Evolutionary conservation across 2,888 invertebrate genomes (phyloP).

Genomic region (Leptopilina drosophilae): DNA sequence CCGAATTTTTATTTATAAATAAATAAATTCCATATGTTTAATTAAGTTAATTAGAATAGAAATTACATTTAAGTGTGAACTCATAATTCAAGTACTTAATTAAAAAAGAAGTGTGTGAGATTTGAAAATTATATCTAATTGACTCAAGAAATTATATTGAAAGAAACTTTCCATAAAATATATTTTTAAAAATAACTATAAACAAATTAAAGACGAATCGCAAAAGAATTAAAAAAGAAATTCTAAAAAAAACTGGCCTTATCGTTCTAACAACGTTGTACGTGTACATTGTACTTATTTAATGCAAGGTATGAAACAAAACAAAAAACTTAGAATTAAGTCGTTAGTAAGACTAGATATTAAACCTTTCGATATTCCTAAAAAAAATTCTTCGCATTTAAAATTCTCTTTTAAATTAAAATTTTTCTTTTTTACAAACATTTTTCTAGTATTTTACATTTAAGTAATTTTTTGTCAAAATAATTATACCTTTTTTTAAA

Average conservation of each 20-base stretch:
- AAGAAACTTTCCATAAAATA: neutral
- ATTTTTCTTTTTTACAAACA: neutral
- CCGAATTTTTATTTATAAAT: no score
- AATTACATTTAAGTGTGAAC: slow-evolving; percentile 9
- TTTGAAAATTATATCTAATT: slow-evolving; percentile 9
- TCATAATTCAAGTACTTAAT: slow-evolving; percentile 34
- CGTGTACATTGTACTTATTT: slow-evolving; percentile 35
- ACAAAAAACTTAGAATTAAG: slow-evolving; percentile 8
- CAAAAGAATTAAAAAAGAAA: no score
- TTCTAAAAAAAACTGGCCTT: slow-evolving; percentile 6
- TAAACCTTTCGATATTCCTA: slow-evolving; percentile 6
- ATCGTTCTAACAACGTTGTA: neutral
- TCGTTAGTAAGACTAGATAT: slow-evolving; percentile 7
- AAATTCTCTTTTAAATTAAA: neutral
- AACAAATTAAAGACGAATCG: no score
- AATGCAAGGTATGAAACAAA: neutral
- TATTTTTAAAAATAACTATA: neutral
- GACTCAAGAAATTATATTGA: slow-evolving; percentile 11
- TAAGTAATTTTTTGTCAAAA: neutral
- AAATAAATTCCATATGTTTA: neutral
- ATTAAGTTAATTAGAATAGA: neutral
- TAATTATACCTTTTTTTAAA: no score
- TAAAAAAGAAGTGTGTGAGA: slow-evolving; percentile 8
- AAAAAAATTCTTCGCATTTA: neutral
- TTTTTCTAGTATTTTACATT: neutral